Evolutionary conservation across 2,797 vertebrate species (phyloP).

Genomic region (Acanthurus lineatus): DNA sequence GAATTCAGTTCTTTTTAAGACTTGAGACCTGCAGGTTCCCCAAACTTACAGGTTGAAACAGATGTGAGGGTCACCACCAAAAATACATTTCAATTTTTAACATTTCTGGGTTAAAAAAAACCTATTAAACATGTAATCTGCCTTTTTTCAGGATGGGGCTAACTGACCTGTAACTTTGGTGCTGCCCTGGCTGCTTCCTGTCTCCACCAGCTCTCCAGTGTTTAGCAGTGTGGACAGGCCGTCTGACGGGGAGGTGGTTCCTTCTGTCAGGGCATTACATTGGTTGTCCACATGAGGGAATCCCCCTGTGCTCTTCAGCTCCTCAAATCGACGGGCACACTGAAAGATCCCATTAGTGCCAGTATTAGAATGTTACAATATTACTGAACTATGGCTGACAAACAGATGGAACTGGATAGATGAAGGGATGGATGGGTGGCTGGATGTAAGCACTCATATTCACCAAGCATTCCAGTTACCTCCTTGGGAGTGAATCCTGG

Average conservation of each 20-base stretch:
- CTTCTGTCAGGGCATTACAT: conserved; percentile 87
- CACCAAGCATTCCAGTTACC: conserved; percentile 81
- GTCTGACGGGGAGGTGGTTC: conserved; percentile 86
- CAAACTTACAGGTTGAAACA: background rate
- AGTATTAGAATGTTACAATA: background rate
- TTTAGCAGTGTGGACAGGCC: conserved; percentile 87
- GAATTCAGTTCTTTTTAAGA: background rate
- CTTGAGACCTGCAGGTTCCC: background rate
- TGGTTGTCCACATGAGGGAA: conserved; percentile 93
- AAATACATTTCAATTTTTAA: background rate
- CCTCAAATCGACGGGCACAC: conserved; percentile 96
- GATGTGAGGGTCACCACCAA: background rate
- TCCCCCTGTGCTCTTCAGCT: conserved; percentile 90
- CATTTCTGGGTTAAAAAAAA: background rate
- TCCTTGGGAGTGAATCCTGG: conserved; percentile 96
- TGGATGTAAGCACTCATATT: conserved; percentile 34
- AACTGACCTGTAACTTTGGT: conserved; percentile 88
- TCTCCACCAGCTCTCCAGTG: conserved; percentile 83
- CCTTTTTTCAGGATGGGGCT: background rate
- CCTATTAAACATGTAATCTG: background rate
- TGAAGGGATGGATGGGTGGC: background rate
- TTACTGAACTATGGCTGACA: background rate
- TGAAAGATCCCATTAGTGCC: conserved; percentile 69
- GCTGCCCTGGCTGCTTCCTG: conserved; percentile 83
- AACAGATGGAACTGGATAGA: background rate